These are phyloP conservation scores for Drosophila parvula DNA, from an alignment of 1,140 invertebrate species.

Conservation along the genomic window DNA sequence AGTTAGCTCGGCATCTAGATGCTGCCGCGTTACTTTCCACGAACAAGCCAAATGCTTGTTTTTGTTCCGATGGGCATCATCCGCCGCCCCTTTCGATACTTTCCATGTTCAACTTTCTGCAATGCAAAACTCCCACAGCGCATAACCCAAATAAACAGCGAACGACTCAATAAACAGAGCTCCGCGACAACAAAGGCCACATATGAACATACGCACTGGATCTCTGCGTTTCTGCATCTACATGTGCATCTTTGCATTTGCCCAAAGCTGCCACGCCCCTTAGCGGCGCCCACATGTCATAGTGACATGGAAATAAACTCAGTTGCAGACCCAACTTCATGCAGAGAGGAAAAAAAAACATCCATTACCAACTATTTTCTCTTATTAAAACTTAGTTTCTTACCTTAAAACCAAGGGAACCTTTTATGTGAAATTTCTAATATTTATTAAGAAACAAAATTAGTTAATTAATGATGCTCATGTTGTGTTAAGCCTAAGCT, in stretches of 20 bases:
- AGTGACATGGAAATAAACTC: constrained; percentile 66
- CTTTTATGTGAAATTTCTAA: too few species aligned
- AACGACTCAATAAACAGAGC: constrained; percentile 57
- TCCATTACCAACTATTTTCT: too few species aligned
- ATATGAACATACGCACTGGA: constrained; percentile 45
- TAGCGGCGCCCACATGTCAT: constrained; percentile 37
- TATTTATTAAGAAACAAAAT: too few species aligned
- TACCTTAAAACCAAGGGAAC: too few species aligned
- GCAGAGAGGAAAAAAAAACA: background rate
- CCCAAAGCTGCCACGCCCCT: constrained; percentile 30
- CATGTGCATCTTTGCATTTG: constrained; percentile 31
- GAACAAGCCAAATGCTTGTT: constrained; percentile 47
- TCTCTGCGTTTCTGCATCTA: constrained; percentile 3
- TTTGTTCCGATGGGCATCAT: constrained; percentile 26
- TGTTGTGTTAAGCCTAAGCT: too few species aligned
- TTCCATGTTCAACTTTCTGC: constrained; percentile 48
- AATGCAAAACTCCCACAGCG: constrained; percentile 48
- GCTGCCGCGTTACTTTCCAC: constrained; percentile 20
- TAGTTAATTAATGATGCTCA: too few species aligned
- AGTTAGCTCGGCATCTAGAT: constrained; percentile 48
- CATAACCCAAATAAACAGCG: constrained; percentile 57
- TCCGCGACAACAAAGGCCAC: constrained; percentile 33
- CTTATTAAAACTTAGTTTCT: too few species aligned
- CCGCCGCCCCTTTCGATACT: constrained; percentile 27
- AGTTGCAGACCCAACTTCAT: constrained; percentile 12